These are phyloP conservation scores for Falco rusticolus DNA, from an alignment of 2,797 vertebrate species.

Conservation along the genomic window DNA sequence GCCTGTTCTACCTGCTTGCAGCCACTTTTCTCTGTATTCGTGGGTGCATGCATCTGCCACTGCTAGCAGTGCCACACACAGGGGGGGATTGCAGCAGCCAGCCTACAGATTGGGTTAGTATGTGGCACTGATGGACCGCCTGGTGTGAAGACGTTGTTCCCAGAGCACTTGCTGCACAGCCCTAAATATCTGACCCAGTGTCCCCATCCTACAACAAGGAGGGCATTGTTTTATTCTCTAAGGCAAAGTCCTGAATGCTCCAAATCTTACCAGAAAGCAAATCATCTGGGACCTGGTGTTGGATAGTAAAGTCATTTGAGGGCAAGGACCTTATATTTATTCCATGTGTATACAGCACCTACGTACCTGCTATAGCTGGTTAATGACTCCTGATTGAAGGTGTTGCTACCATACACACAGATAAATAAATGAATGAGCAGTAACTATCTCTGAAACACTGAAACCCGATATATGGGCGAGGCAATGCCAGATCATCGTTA, in stretches of 20 bases:
- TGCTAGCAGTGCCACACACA: not conserved
- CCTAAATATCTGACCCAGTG: not conserved
- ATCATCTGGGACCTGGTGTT: not conserved
- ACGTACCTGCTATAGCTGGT: no score
- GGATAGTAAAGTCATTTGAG: not conserved
- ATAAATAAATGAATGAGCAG: not conserved
- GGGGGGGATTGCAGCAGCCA: not conserved
- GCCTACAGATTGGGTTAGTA: no score
- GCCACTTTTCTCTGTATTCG: not conserved
- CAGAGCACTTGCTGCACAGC: not conserved
- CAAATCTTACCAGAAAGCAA: not conserved
- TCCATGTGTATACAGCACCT: not conserved
- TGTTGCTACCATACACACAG: not conserved
- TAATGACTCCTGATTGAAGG: not conserved
- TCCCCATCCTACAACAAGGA: not conserved
- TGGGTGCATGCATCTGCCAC: not conserved
- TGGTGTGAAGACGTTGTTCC: not conserved
- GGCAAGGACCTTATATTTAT: not conserved
- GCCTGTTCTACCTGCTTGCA: no score
- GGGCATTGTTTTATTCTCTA: not conserved
- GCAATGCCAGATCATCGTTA: not conserved
- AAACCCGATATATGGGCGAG: not conserved
- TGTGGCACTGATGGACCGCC: not conserved
- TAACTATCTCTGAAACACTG: not conserved
- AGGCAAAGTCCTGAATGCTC: not conserved